Percentiles rank a stretch among this genome's conserved stretches.
Conservation (phyloP, 2,888 invertebrate species). For the Netelia inedita region DNA sequence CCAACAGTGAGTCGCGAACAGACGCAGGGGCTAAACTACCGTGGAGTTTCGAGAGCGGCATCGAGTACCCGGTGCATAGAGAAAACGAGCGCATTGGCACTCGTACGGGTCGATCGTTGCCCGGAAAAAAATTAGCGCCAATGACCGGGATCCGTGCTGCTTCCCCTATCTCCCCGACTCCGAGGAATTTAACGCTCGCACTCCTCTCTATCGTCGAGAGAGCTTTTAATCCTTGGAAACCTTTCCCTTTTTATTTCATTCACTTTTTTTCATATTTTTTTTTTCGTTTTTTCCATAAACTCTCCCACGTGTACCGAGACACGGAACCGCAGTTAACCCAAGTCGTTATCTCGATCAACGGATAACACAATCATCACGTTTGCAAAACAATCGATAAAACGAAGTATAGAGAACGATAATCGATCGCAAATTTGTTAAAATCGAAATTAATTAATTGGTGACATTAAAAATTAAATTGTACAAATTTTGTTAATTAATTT, state of each 20-base stretch:
- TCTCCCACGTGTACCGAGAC: conserved; percentile 17
- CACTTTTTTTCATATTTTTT: neutral
- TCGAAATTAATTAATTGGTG: too few species aligned
- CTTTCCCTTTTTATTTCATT: conserved; percentile 17
- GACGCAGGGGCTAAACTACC: conserved; percentile 54
- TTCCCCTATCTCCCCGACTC: neutral
- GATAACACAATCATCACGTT: neutral
- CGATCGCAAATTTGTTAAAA: neutral
- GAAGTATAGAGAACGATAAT: too few species aligned
- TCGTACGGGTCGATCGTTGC: conserved; percentile 63
- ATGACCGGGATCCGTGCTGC: conserved; percentile 36
- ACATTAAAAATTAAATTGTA: too few species aligned
- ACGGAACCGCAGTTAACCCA: neutral
- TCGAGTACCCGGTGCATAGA: conserved; percentile 37
- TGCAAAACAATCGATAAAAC: neutral
- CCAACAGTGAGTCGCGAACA: conserved; percentile 46
- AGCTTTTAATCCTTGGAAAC: conserved; percentile 38
- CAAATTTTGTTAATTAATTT: too few species aligned
- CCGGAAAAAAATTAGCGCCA: conserved; percentile 62
- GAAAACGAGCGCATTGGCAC: conserved; percentile 50
- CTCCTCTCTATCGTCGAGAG: conserved; percentile 33
- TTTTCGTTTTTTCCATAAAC: conserved; percentile 7
- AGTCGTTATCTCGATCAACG: conserved; percentile 33
- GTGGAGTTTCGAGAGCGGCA: conserved; percentile 50
- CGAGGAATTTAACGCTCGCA: conserved; percentile 45